A percentile compares a stretch with the other conserved stretches of the same genome.
Conservation (phyloP, 2,113 vertebrate genomes). For the Amphilophus citrinellus region DNA sequence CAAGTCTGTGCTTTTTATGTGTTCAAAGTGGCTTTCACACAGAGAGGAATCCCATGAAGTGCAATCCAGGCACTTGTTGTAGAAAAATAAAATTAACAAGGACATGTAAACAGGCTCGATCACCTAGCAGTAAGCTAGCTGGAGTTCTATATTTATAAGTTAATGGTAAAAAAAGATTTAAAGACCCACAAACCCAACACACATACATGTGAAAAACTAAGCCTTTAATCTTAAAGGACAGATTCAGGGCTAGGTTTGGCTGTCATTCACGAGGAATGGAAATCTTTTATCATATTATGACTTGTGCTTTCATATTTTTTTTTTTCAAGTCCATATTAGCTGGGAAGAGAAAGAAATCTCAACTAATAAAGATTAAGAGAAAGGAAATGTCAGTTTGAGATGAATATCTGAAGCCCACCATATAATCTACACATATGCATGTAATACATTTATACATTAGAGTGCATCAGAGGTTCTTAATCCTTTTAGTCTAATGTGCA, state of each 20-base stretch:
- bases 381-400: constrained; percentile 41
- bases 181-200: background rate
- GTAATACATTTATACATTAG: constrained; percentile 21
- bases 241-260: constrained; percentile 11
- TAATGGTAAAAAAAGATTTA: background rate
- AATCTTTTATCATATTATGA: constrained; percentile 17
- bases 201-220: constrained; percentile 8
- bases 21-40: background rate
- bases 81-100: background rate
- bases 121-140: background rate
- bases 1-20: background rate
- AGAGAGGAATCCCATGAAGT: background rate
- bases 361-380: constrained; percentile 10
- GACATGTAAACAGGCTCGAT: background rate
- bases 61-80: background rate
- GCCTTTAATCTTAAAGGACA: constrained; percentile 15
- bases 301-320: background rate
- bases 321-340: constrained; percentile 13
- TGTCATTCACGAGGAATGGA: constrained; percentile 21
- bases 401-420: background rate
- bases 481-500: background rate
- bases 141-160: constrained; percentile 20
- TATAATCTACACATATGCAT: constrained; percentile 19
- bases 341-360: constrained; percentile 8
- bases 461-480: background rate